phyloP scores from a whole-genome alignment of 1,140 invertebrate genomes.

The Trypoxylus dichotomus region DNA sequence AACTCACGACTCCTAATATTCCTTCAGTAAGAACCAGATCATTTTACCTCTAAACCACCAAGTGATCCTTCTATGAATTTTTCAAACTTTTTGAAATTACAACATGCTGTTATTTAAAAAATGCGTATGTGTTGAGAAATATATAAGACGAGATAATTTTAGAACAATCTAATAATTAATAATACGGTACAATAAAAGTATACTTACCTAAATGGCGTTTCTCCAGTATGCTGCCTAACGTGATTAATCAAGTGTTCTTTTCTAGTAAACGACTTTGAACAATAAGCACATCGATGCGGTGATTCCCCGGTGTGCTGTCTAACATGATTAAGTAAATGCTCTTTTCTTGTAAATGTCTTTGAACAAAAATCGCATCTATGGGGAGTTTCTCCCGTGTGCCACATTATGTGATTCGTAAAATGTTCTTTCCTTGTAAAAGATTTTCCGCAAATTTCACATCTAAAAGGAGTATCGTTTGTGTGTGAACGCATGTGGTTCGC shows the following conservation, averaged over 20 bases:
- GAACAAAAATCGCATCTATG: conserved; percentile 82
- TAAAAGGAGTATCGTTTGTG: conserved; percentile 57
- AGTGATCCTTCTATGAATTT: too few species aligned
- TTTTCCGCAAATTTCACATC: conserved; percentile 82
- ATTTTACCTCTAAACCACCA: too few species aligned
- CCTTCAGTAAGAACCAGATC: too few species aligned
- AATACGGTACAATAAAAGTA: neutral
- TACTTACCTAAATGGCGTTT: conserved; percentile 61
- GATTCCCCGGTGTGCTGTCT: conserved; percentile 80
- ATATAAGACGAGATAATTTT: too few species aligned
- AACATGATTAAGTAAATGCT: conserved; percentile 81
- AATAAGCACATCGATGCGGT: conserved; percentile 78
- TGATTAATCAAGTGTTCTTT: conserved; percentile 83
- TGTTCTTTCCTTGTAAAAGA: conserved; percentile 84
- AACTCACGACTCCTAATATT: too few species aligned
- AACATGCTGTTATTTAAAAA: too few species aligned
- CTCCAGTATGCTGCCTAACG: conserved; percentile 86
- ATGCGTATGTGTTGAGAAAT: too few species aligned
- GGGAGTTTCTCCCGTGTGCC: conserved; percentile 86
- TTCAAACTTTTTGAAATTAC: too few species aligned
- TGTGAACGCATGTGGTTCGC: conserved; percentile 77
- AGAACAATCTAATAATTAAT: too few species aligned
- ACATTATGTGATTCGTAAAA: conserved; percentile 84
- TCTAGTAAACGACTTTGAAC: conserved; percentile 80
- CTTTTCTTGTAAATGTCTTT: conserved; percentile 81